A percentile compares a stretch with the other conserved stretches of the same genome.
phyloP scores from a whole-genome alignment of 2,113 vertebrate species.

The Lates calcarifer region DNA sequence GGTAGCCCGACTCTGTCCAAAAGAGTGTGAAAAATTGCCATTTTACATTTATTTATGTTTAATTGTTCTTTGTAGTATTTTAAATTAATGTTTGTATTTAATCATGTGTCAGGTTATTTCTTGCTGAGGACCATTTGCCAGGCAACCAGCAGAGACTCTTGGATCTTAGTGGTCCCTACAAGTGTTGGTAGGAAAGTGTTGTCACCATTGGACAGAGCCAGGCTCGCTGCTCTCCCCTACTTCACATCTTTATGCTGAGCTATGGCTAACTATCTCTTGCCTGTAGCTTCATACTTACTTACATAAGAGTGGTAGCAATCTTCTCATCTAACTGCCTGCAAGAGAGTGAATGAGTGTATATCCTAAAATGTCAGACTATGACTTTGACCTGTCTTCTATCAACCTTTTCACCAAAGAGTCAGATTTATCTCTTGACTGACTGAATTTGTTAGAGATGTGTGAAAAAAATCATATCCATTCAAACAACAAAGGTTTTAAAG shows the following conservation, averaged over 20 bases:
- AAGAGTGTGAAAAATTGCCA: too few relatives aligned
- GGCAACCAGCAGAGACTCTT: too few relatives aligned
- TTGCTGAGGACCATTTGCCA: too few relatives aligned
- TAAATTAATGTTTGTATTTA: too few relatives aligned
- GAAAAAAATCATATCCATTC: not conserved
- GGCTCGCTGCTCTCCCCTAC: too few relatives aligned
- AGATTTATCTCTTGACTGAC: slow-evolving; percentile 10
- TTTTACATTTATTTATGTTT: too few relatives aligned
- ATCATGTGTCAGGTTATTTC: too few relatives aligned
- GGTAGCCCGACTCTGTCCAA: too few relatives aligned
- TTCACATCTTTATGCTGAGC: not conserved
- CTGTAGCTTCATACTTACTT: not conserved
- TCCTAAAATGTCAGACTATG: not conserved
- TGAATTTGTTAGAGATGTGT: not conserved
- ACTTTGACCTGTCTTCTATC: not conserved
- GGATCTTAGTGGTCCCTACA: too few relatives aligned
- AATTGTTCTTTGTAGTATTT: too few relatives aligned
- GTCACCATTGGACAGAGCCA: too few relatives aligned
- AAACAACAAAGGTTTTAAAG: not conserved
- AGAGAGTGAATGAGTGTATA: not conserved
- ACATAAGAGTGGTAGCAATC: not conserved
- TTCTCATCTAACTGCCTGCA: not conserved
- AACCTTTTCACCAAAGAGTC: not conserved
- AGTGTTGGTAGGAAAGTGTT: too few relatives aligned
- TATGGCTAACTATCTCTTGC: not conserved